Conservation (phyloP, 2,113 vertebrate species). For the Barbus barbus region DNA sequence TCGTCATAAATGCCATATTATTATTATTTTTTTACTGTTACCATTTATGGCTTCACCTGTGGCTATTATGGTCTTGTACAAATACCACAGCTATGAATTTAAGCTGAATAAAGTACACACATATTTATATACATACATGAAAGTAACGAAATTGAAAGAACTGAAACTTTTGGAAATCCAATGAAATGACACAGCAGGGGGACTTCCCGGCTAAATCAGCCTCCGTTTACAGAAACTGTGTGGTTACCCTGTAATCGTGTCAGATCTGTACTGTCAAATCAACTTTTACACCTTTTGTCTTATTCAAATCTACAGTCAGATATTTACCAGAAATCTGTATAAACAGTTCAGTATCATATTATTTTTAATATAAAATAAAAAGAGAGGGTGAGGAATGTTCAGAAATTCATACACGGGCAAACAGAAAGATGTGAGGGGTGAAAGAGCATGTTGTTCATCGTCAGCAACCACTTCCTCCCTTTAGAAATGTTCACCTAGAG, state of each 20-base stretch:
- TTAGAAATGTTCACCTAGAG: constrained; percentile 12
- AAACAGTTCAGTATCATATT: neutral
- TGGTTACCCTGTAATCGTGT: neutral
- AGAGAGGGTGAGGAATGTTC: constrained; percentile 7
- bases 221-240: neutral
- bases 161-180: neutral
- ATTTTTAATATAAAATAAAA: constrained; percentile 6
- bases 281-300: neutral
- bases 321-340: neutral
- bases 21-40: no score
- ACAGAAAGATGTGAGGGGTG: neutral
- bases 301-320: neutral
- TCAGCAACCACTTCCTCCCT: neutral
- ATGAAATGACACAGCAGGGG: neutral
- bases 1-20: no score
- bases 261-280: neutral
- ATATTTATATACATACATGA: no score
- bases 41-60: no score
- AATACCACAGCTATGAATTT: neutral
- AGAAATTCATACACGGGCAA: neutral
- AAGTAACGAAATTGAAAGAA: neutral
- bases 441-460: neutral
- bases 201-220: neutral
- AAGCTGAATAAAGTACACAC: neutral
- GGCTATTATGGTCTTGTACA: no score